Conservation (phyloP, 2,113 vertebrate species). For the Sula dactylatra region DNA sequence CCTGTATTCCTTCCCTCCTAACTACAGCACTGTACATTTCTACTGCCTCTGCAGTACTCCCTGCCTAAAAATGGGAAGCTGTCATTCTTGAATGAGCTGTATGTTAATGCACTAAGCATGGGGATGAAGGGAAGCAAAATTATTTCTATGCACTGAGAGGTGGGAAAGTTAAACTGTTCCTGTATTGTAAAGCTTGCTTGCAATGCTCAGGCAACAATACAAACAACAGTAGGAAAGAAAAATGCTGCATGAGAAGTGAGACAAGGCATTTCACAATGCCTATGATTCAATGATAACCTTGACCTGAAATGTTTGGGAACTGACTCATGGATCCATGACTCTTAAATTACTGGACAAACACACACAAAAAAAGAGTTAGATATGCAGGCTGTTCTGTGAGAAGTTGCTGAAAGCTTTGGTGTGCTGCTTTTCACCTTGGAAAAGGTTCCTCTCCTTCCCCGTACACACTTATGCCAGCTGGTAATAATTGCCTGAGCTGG, state of each 20-base stretch:
- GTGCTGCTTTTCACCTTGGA: background rate
- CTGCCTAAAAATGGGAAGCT: background rate
- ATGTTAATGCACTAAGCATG: background rate
- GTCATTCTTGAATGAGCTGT: background rate
- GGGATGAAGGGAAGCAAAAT: background rate
- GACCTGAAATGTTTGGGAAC: background rate
- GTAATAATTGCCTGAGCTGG: background rate
- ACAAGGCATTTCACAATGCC: background rate
- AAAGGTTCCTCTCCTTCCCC: background rate
- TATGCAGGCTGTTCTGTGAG: background rate
- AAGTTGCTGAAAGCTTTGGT: background rate
- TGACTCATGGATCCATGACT: background rate
- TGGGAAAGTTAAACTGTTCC: background rate
- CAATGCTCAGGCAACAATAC: background rate
- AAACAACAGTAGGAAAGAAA: background rate
- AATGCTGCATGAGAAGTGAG: background rate
- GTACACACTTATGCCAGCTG: background rate
- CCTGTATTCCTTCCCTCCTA: background rate
- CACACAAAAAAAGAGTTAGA: background rate
- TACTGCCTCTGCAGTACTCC: background rate
- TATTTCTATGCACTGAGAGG: background rate
- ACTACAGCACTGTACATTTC: background rate
- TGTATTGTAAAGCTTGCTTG: background rate
- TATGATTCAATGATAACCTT: background rate
- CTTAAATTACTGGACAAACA: background rate